Evolutionary conservation across 2,113 vertebrate genomes (phyloP).

Genomic region (Rynchops niger): DNA sequence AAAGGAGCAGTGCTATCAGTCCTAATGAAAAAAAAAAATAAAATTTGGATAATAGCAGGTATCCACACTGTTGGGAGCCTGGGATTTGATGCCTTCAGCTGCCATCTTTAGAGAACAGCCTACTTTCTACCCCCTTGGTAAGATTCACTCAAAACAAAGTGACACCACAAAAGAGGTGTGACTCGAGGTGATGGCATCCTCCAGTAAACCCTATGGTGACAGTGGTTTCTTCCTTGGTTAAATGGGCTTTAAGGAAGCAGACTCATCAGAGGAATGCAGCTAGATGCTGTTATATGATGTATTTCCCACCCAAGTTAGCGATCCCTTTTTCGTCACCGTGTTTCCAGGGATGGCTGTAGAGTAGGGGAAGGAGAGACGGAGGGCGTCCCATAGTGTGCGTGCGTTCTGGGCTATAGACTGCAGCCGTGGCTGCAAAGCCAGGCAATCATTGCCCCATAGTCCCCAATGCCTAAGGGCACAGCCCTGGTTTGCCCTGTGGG

Average conservation of each 20-base stretch:
- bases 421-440: background rate
- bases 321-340: background rate
- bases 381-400: fast-evolving
- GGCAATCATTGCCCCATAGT: background rate
- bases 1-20: background rate
- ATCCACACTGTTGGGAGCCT: background rate
- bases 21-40: background rate
- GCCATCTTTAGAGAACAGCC: background rate
- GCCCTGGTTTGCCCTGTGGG: background rate
- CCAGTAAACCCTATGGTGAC: background rate
- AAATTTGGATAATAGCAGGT: background rate
- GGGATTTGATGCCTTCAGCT: background rate
- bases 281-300: background rate
- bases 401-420: background rate
- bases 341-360: background rate
- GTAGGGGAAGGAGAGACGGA: background rate
- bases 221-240: background rate
- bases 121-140: background rate
- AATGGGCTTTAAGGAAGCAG: background rate
- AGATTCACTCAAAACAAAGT: background rate
- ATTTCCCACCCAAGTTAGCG: background rate
- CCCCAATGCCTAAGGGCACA: fast-evolving
- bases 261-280: background rate
- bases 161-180: background rate
- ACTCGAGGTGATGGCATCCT: background rate